phyloP scores from a whole-genome alignment of 1,140 invertebrate genomes.

The Triops cancriformis region DNA sequence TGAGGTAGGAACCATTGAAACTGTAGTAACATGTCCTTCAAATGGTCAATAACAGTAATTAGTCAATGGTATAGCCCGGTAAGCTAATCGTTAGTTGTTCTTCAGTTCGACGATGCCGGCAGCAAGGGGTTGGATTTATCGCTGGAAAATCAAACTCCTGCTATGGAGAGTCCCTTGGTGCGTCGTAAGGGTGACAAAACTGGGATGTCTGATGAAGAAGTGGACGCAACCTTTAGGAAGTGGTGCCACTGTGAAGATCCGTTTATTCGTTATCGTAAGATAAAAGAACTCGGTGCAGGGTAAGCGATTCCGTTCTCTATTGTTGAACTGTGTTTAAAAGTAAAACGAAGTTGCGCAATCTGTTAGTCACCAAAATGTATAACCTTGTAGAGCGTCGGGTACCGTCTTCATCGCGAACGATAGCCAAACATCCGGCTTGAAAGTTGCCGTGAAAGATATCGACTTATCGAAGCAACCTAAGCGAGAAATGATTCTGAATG shows the following conservation, averaged over 20 bases:
- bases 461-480: slow-evolving; percentile 86
- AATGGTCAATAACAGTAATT: no score
- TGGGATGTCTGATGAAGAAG: slow-evolving; percentile 66
- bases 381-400: slow-evolving; percentile 56
- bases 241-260: slow-evolving; percentile 70
- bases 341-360: neutral
- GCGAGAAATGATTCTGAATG: slow-evolving; percentile 89
- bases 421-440: slow-evolving; percentile 53
- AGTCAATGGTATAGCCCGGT: neutral
- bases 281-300: slow-evolving; percentile 81
- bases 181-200: slow-evolving; percentile 31
- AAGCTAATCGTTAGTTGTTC: neutral
- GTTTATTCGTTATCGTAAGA: slow-evolving; percentile 64
- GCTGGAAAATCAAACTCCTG: neutral
- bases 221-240: slow-evolving; percentile 69
- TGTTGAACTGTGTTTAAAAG: neutral
- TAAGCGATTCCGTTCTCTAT: slow-evolving; percentile 31
- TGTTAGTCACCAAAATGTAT: slow-evolving; percentile 28
- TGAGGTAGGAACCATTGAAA: neutral
- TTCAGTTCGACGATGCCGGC: neutral
- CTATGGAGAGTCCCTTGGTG: slow-evolving; percentile 16
- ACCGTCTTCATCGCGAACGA: slow-evolving; percentile 86
- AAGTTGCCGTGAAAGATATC: slow-evolving; percentile 93
- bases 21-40: neutral
- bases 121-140: neutral